A percentile compares a stretch with the other conserved stretches of the same genome.
Evolutionary conservation across 1,140 invertebrate genomes (phyloP).

Genomic region (Drosophila baimaii): DNA sequence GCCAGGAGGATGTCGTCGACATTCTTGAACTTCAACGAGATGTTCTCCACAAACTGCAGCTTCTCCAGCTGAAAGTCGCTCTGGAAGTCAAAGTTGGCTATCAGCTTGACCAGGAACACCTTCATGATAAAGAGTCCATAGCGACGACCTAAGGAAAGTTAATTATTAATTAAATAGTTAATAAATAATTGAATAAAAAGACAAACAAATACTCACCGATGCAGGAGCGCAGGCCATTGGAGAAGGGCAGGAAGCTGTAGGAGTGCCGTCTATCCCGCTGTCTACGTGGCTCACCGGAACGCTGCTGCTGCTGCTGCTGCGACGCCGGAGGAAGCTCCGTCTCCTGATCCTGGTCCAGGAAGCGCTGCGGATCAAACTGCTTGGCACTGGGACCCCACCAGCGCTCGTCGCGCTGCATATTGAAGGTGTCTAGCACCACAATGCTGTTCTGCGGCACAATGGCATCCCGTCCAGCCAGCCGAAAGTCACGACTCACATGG

Average conservation of each 20-base stretch:
- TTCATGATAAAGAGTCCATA: slow-evolving; percentile 78
- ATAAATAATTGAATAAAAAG: neutral
- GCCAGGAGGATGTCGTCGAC: slow-evolving; percentile 67
- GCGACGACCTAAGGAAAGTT: slow-evolving; percentile 51
- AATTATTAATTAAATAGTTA: neutral
- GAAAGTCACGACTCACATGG: slow-evolving; percentile 72
- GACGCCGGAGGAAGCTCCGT: too few species aligned
- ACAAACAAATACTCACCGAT: slow-evolving; percentile 85
- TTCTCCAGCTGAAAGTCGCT: slow-evolving; percentile 62
- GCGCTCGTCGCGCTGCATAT: slow-evolving; percentile 74
- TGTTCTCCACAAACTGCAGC: slow-evolving; percentile 73
- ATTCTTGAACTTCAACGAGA: slow-evolving; percentile 77
- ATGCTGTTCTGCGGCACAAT: slow-evolving; percentile 75
- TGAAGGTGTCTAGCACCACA: slow-evolving; percentile 75
- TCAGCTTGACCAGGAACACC: slow-evolving; percentile 74
- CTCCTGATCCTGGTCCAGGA: slow-evolving; percentile 84
- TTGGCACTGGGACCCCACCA: slow-evolving; percentile 87
- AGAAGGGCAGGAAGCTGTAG: slow-evolving; percentile 90
- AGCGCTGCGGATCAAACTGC: slow-evolving; percentile 91
- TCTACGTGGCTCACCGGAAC: neutral
- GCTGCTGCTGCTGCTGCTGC: neutral
- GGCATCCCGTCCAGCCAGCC: slow-evolving; percentile 45
- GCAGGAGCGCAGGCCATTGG: slow-evolving; percentile 89
- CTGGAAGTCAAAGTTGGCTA: slow-evolving; percentile 63
- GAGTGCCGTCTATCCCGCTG: slow-evolving; percentile 85